These are phyloP conservation scores for Acanthoscelides obtectus DNA, from an alignment of 2,888 invertebrate genomes.

Conservation along the genomic window DNA sequence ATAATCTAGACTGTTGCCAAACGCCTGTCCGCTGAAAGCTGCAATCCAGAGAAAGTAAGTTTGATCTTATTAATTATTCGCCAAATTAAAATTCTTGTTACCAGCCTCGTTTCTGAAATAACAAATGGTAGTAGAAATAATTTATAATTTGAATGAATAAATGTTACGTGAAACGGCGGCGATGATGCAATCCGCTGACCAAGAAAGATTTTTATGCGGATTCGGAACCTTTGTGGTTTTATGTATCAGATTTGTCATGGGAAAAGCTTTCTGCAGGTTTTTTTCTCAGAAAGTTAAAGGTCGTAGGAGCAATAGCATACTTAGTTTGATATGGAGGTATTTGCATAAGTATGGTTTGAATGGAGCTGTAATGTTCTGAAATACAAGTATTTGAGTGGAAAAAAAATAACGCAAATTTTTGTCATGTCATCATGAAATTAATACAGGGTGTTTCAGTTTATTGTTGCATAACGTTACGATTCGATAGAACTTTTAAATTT, in stretches of 20 bases:
- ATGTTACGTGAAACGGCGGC: neutral
- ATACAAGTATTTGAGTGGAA: no score
- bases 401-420: no score
- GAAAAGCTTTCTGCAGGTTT: neutral
- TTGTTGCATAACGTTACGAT: no score
- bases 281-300: neutral
- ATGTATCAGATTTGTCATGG: neutral
- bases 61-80: neutral
- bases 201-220: neutral
- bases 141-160: neutral
- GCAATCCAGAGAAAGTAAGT: neutral
- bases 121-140: neutral
- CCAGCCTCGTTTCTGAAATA: neutral
- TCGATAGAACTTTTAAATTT: no score
- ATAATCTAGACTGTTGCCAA: neutral
- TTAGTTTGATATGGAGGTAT: no score
- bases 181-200: neutral
- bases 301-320: neutral
- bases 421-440: no score
- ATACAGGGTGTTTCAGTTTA: no score
- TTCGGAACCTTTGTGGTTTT: neutral
- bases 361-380: no score
- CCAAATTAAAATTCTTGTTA: neutral
- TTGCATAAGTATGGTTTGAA: no score
- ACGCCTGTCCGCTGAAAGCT: neutral